phyloP scores from a whole-genome alignment of 2,888 invertebrate genomes.

The Diarsia dahlii region DNA sequence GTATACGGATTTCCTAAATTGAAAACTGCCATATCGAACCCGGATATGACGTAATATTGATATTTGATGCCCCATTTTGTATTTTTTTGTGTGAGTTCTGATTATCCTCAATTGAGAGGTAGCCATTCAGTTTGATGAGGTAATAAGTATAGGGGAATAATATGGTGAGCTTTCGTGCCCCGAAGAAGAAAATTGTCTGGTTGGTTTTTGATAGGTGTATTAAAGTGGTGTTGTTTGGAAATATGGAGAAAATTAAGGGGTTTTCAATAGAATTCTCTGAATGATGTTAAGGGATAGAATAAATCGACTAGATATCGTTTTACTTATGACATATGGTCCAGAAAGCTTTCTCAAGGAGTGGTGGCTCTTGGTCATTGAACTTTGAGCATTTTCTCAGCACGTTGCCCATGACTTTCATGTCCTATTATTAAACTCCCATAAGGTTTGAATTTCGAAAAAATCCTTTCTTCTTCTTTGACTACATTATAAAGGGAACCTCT shows the following conservation, averaged over 20 bases:
- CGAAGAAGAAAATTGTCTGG: slow-evolving; percentile 28
- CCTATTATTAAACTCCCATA: too few relatives aligned
- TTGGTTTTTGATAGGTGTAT: slow-evolving; percentile 21
- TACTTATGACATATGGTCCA: not conserved
- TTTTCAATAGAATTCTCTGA: not conserved
- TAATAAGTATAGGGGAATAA: slow-evolving; percentile 44
- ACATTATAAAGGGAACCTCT: too few relatives aligned
- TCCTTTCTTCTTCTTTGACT: too few relatives aligned
- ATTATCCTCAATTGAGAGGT: slow-evolving; percentile 31
- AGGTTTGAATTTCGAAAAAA: too few relatives aligned
- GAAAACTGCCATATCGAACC: slow-evolving; percentile 52
- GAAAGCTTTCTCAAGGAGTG: not conserved
- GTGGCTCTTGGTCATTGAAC: not conserved
- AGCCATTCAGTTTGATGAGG: slow-evolving; percentile 53
- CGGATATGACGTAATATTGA: slow-evolving; percentile 51
- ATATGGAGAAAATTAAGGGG: not conserved
- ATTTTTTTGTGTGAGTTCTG: slow-evolving; percentile 30
- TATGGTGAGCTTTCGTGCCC: slow-evolving; percentile 21
- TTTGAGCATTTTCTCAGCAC: not conserved
- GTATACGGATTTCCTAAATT: slow-evolving; percentile 53
- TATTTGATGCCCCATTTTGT: slow-evolving; percentile 42
- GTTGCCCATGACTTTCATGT: too few relatives aligned
- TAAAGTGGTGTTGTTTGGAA: slow-evolving; percentile 2
- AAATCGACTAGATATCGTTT: not conserved
- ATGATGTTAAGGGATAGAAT: too few relatives aligned